phyloP scores from a whole-genome alignment of 2,113 vertebrate genomes.

The Hemichromis elongatus region DNA sequence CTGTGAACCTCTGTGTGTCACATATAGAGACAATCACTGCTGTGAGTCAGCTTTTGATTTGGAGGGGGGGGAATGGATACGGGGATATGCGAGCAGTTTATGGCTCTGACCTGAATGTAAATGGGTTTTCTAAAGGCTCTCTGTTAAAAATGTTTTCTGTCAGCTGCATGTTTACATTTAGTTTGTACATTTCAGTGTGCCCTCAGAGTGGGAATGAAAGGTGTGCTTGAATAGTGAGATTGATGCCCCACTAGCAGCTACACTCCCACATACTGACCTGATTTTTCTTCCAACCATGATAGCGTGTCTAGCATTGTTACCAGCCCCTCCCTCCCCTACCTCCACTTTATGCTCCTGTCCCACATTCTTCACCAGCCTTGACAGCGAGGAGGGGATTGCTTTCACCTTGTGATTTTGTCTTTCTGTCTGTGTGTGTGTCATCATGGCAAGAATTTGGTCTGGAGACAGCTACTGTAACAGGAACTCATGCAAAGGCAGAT shows the following conservation, averaged over 20 bases:
- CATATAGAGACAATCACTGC: not conserved
- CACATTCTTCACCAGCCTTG: not conserved
- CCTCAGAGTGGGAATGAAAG: not conserved
- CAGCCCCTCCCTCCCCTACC: not conserved
- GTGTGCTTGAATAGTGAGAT: not conserved
- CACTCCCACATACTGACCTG: conserved; percentile 15
- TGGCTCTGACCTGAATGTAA: conserved; percentile 31
- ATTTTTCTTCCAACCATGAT: not conserved
- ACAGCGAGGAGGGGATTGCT: not conserved
- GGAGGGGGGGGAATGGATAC: not conserved
- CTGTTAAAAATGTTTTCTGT: not conserved
- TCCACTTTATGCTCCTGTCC: not conserved
- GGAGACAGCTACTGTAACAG: not conserved
- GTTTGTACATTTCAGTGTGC: not conserved
- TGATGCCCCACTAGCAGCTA: not conserved
- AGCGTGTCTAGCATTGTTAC: not conserved
- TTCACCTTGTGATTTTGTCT: not conserved
- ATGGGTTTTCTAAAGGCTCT: not conserved
- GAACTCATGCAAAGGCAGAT: not conserved
- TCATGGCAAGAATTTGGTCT: not conserved
- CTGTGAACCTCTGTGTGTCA: not conserved
- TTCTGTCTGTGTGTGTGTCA: not conserved
- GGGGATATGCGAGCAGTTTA: not conserved
- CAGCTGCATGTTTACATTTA: conserved; percentile 16
- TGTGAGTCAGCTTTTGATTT: conserved; percentile 4